Evolutionary conservation across 2,888 invertebrate genomes (phyloP), one percentile per base, ranked within the genome.

Genomic region (Erebia palarica): DNA sequence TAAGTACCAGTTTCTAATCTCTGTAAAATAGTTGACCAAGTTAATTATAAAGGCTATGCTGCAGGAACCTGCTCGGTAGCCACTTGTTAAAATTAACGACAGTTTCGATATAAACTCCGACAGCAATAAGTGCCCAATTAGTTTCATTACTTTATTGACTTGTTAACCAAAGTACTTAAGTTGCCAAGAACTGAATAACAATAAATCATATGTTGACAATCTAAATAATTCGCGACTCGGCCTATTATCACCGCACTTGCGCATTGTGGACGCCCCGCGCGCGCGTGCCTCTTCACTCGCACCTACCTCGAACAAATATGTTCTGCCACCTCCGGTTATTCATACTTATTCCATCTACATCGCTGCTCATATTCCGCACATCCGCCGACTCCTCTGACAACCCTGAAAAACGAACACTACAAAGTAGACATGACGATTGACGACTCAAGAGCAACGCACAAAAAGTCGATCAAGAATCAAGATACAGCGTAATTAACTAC

Each of bases 121-220:
- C 44, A 66, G 66, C 55, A 68, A 57, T 65, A 69, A 59, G 58
- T 21, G 61, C 47, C 63, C 61, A 73, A 71, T 72, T 69, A 71
- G 63, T 71, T 47, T 36, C 27, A 59, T 51, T 53, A 59, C 53
- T 18, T 73, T 69, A 73, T 66, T 68, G 69, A 59, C 73, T 68
- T 66, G 65, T 68, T 49, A 63, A 72, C 63, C 61, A 63, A 71
- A 69, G 65, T 69, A 55, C n/a, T n/a, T 72, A 65, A 70, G 69
- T 67, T 59, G 61, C 51, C 60, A 71, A 75, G 65, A 71, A 86
- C 85, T 85, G 84, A 84, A 87, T 87, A 86, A 88, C 87, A 88
- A 87, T 87, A 88, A 88, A 88, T 89, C 87, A 89, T 87, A 89
- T 88, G 88, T 89, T 90, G 90, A 88, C 90, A 90, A 88, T 84